phyloP scores from a whole-genome alignment of 2,113 vertebrate genomes.

The Tenrec ecaudatus region DNA sequence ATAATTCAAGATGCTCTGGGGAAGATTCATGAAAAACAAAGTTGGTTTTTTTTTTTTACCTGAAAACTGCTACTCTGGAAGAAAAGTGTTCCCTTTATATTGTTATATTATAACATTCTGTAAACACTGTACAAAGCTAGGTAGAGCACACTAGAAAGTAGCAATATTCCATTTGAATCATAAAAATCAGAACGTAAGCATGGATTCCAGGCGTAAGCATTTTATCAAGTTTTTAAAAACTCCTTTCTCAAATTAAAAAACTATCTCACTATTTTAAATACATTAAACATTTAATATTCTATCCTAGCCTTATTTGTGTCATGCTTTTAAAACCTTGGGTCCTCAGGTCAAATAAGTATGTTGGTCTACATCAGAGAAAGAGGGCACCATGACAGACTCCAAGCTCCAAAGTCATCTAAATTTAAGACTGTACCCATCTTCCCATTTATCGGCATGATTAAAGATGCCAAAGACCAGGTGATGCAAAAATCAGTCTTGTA shows the following conservation, averaged over 20 bases:
- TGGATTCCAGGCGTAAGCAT: not conserved
- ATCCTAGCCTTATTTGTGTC: not conserved
- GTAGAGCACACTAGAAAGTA: slow-evolving; percentile 38
- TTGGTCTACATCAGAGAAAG: slow-evolving; percentile 58
- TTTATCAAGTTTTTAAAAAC: not conserved
- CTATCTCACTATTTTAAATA: not conserved
- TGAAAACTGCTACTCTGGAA: slow-evolving; percentile 68
- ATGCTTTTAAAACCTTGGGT: slow-evolving; percentile 52
- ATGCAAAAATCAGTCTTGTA: no score
- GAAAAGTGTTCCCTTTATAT: slow-evolving; percentile 40
- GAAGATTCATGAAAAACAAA: slow-evolving; percentile 70
- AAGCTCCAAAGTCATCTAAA: not conserved
- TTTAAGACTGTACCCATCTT: not conserved
- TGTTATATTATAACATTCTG: not conserved
- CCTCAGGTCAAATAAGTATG: slow-evolving; percentile 34
- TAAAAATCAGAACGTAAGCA: slow-evolving; percentile 37
- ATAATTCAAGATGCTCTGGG: slow-evolving; percentile 62
- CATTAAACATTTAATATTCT: slow-evolving; percentile 35
- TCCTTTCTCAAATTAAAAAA: slow-evolving; percentile 40
- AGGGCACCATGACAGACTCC: slow-evolving; percentile 3
- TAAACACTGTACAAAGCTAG: slow-evolving; percentile 30
- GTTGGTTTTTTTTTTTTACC: slow-evolving; percentile 72
- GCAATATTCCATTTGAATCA: slow-evolving; percentile 41
- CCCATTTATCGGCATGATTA: no score
- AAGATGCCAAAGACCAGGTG: no score